Base-by-base conservation (phyloP, 1,140 invertebrate species). In the Orussus abietinus region DNA sequence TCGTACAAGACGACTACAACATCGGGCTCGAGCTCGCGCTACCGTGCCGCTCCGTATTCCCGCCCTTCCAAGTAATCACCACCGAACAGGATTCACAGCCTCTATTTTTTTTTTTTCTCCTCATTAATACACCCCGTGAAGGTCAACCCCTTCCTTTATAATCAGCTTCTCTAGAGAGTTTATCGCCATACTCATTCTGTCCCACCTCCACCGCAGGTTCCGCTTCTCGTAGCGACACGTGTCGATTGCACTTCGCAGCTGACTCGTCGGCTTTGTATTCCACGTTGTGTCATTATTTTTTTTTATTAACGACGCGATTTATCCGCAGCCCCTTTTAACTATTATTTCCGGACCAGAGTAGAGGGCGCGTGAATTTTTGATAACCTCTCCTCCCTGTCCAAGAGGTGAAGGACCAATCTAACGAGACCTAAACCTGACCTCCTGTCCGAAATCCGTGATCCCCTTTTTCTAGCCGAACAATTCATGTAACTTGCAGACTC, bases 1-100 rank as follows among this genome's bases (percentile, higher is more conserved):
- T 71, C 69, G 38, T 74, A 72, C 70, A 74, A 74, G 69, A 72
- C 70, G 44, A 69, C 70, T 54, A 64, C 70, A 38, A 66, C 68
- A 42, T 57, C 70, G 52, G 62, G 67, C 56, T 63, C 64, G 57
- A 57, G 57, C 41, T 65, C 69, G 60, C 70, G 70, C 54, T 72
- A 63, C 55, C 69, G 69, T 51, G 57, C 59, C 46, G 59, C 68
- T 46, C 70, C 70, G 38, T 72, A 73, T 51, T 53, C 65, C 51
- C 69, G 70, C 43, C 69, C 70, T 47, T 57, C 57, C 58, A 73
- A 73, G 68, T 73, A 69, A 73, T 66, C 37, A 47, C 30, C 21
- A 29, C 45, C 44, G 41, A 5, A 43, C 42, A 49, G 6, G 6
- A 6, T 25, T 25, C 22, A 25, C 6, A 6, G 22, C 21, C 15